These are phyloP conservation scores for Elephantulus edwardii DNA, from an alignment of 2,113 vertebrate genomes.

Conservation along the genomic window DNA sequence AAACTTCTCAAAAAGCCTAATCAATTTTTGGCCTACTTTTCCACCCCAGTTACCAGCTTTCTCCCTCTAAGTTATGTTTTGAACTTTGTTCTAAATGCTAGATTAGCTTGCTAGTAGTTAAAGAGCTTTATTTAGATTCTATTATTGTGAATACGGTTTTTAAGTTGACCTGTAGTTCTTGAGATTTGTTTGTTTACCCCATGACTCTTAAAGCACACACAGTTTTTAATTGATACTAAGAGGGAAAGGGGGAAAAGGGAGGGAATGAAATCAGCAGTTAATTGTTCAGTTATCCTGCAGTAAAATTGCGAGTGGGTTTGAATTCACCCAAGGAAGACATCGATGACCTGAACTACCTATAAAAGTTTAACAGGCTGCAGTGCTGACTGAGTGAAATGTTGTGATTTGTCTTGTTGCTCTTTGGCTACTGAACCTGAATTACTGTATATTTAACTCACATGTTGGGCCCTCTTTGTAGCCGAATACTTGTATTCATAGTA, in stretches of 20 bases:
- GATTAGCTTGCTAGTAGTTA: constrained; percentile 60
- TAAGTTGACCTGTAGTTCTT: constrained; percentile 49
- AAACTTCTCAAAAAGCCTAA: constrained; percentile 63
- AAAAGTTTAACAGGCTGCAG: constrained; percentile 73
- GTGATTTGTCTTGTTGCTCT: constrained; percentile 68
- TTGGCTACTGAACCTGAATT: constrained; percentile 74
- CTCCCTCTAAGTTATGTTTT: constrained; percentile 53
- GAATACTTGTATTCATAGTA: constrained; percentile 59
- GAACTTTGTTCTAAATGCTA: constrained; percentile 67
- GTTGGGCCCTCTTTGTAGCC: constrained; percentile 61
- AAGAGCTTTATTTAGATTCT: constrained; percentile 51
- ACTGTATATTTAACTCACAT: constrained; percentile 68
- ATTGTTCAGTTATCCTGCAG: constrained; percentile 44
- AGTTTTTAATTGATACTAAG: constrained; percentile 42
- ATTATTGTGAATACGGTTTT: constrained; percentile 55
- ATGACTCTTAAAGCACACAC: constrained; percentile 66
- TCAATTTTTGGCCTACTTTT: neutral
- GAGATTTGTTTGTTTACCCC: constrained; percentile 71
- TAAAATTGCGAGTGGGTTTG: constrained; percentile 53
- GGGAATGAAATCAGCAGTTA: neutral
- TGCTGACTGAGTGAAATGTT: constrained; percentile 70
- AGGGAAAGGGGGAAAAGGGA: neutral
- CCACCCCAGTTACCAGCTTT: constrained; percentile 1
- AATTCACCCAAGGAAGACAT: constrained; percentile 58
- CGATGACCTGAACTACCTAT: constrained; percentile 69